Conservation (phyloP, 2,113 vertebrate species). For the Pithys albifrons region DNA sequence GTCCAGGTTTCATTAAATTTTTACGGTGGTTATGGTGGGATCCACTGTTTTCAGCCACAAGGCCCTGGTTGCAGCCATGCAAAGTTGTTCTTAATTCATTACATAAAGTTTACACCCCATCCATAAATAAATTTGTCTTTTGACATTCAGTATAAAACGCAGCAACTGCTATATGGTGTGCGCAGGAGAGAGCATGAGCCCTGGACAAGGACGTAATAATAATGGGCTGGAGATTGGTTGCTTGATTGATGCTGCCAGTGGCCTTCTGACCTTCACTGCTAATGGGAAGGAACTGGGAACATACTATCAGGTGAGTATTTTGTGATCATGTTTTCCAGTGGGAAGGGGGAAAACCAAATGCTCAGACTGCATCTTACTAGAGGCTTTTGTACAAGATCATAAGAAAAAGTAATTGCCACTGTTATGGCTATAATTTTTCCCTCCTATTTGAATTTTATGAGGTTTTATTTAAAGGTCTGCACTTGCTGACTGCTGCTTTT, state of each 20-base stretch:
- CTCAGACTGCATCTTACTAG: not conserved
- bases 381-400: not conserved
- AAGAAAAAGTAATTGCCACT: not conserved
- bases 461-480: not conserved
- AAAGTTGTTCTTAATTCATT: not conserved
- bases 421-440: not conserved
- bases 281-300: constrained; percentile 95
- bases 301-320: constrained; percentile 85
- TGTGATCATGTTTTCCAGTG: not conserved
- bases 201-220: constrained; percentile 90
- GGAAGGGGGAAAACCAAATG: not conserved
- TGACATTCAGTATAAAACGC: constrained; percentile 89
- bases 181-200: constrained; percentile 91
- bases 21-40: not conserved
- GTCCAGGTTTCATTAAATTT: not conserved
- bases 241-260: constrained; percentile 86
- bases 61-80: not conserved
- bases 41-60: not conserved
- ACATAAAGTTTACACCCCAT: not conserved
- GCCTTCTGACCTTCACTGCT: constrained; percentile 90
- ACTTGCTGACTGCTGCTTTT: not conserved
- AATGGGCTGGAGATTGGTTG: constrained; percentile 95
- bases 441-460: not conserved
- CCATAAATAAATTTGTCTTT: constrained; percentile 53
- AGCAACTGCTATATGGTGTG: constrained; percentile 99